Evolutionary conservation across 2,797 vertebrate genomes (phyloP).

Genomic region (Phaenicophaeus curvirostris): DNA sequence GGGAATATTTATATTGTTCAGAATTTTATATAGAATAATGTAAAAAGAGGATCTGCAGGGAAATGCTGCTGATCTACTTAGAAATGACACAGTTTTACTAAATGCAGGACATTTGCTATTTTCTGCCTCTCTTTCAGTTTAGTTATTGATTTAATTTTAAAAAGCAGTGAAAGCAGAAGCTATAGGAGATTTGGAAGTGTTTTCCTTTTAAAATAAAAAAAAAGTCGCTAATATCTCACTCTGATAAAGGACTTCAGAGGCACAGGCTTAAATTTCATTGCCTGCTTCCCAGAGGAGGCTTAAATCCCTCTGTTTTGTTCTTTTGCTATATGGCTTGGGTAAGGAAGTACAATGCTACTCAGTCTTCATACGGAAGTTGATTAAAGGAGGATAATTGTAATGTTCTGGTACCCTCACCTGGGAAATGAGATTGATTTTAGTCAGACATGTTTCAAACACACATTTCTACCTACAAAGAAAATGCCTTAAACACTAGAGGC

Average conservation of each 20-base stretch:
- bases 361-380: background rate
- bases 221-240: background rate
- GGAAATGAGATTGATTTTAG: background rate
- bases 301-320: background rate
- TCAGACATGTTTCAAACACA: background rate
- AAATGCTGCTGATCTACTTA: background rate
- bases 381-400: background rate
- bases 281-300: background rate
- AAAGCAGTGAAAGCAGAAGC: background rate
- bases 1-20: background rate
- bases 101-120: background rate
- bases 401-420: background rate
- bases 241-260: background rate
- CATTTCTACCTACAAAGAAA: background rate
- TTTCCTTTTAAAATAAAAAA: background rate
- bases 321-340: background rate
- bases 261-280: background rate
- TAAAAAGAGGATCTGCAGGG: background rate
- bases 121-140: background rate
- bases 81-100: background rate
- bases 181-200: background rate
- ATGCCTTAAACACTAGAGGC: background rate
- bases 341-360: background rate
- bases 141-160: background rate
- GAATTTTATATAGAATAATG: background rate